These are phyloP conservation scores for Falcunculus frontatus DNA, from an alignment of 2,113 vertebrate species.

Conservation along the genomic window DNA sequence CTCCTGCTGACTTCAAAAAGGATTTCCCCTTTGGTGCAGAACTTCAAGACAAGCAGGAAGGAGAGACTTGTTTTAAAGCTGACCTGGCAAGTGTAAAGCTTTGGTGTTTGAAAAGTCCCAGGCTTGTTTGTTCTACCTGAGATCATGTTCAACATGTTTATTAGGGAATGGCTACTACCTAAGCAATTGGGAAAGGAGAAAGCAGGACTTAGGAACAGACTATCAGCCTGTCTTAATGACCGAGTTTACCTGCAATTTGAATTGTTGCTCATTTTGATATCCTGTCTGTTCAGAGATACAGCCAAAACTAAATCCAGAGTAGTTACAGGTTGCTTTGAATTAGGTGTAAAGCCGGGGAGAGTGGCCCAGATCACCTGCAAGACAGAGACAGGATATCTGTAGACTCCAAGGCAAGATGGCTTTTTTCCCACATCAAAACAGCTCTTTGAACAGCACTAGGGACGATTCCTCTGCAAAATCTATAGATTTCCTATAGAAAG, in stretches of 20 bases:
- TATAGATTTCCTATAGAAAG: neutral
- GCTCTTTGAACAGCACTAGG: neutral
- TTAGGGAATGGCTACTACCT: conserved; percentile 8
- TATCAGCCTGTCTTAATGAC: neutral
- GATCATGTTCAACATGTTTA: neutral
- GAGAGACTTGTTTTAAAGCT: conserved; percentile 46
- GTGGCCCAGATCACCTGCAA: neutral
- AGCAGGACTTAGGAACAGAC: neutral
- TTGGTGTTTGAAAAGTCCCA: conserved; percentile 25
- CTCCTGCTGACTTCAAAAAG: conserved; percentile 54
- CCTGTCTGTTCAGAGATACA: neutral
- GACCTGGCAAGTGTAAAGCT: conserved; percentile 40
- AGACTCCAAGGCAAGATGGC: neutral
- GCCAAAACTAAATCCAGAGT: neutral
- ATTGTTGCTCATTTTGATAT: neutral
- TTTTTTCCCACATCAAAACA: neutral
- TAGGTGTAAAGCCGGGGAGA: neutral
- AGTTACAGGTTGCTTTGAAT: neutral
- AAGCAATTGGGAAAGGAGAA: neutral
- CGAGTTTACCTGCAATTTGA: neutral
- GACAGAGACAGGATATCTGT: neutral
- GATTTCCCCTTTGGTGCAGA: conserved; percentile 58
- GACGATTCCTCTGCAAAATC: neutral
- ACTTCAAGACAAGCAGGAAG: conserved; percentile 58
- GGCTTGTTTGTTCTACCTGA: conserved; percentile 25